Evolutionary conservation across 2,113 vertebrate species (phyloP).

Genomic region (Xerus inauris): DNA sequence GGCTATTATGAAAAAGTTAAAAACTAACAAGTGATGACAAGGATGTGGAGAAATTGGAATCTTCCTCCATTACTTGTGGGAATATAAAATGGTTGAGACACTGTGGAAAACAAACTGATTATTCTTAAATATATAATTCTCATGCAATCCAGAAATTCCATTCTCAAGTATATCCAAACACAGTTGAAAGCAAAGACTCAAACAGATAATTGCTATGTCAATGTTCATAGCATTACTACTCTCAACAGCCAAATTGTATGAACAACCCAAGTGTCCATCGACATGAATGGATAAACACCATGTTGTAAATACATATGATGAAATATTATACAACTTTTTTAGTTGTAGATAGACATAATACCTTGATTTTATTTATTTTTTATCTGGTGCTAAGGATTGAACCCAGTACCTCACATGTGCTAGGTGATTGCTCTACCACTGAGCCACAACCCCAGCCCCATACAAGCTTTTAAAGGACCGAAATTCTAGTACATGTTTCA

Average conservation of each 20-base stretch:
- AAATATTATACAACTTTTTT: background rate
- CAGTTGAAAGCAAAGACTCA: background rate
- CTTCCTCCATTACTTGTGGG: background rate
- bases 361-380: no score
- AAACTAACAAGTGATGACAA: background rate
- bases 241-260: background rate
- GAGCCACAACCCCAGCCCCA: no score
- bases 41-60: background rate
- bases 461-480: background rate
- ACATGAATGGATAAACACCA: background rate
- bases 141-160: background rate
- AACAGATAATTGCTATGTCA: background rate
- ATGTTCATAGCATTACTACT: background rate
- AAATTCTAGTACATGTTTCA: background rate
- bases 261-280: background rate
- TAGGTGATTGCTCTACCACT: no score
- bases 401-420: no score
- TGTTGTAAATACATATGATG: background rate
- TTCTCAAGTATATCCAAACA: background rate
- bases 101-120: background rate
- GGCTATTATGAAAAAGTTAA: background rate
- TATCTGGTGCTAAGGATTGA: no score
- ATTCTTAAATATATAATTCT: slow-evolving; percentile 16
- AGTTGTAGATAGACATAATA: no score
- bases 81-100: background rate